Conservation (phyloP, 2,888 invertebrate genomes). For the Lasius fuliginosus region DNA sequence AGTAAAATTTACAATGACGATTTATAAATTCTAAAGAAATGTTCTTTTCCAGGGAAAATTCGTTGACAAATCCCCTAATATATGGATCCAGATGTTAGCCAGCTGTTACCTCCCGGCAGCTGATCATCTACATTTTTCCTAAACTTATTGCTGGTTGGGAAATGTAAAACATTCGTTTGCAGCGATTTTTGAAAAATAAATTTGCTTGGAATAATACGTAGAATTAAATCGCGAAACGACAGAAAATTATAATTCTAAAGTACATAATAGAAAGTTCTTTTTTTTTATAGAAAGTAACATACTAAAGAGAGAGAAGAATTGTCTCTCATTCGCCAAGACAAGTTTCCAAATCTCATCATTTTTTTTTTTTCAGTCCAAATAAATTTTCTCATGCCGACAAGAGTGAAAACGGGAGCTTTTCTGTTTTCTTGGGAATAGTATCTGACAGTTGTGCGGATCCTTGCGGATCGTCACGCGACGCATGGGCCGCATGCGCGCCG, state of each 20-base stretch:
- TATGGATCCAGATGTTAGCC: conserved; percentile 14
- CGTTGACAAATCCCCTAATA: background rate
- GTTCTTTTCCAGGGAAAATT: conserved; percentile 2
- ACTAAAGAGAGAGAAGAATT: background rate
- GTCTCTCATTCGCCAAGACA: no score
- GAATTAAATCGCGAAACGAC: background rate
- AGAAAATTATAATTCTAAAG: background rate
- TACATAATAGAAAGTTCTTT: background rate
- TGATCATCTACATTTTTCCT: conserved; percentile 15
- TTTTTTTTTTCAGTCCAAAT: conserved; percentile 6
- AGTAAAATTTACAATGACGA: background rate
- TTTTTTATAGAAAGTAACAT: background rate
- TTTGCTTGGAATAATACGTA: background rate
- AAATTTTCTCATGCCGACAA: conserved; percentile 20
- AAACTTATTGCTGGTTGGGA: background rate
- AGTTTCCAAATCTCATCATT: background rate
- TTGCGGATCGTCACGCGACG: conserved; percentile 23
- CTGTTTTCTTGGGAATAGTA: background rate
- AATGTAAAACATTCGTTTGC: background rate
- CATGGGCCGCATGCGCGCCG: conserved; percentile 35
- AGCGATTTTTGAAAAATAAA: background rate
- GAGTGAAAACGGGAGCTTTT: background rate
- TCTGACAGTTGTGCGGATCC: conserved; percentile 1
- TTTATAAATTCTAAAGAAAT: background rate
- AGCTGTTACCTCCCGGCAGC: conserved; percentile 32